A percentile compares a stretch with the other conserved stretches of the same genome.
phyloP scores from a whole-genome alignment of 2,888 invertebrate species.

The Ommatoiulus sabulosus region DNA sequence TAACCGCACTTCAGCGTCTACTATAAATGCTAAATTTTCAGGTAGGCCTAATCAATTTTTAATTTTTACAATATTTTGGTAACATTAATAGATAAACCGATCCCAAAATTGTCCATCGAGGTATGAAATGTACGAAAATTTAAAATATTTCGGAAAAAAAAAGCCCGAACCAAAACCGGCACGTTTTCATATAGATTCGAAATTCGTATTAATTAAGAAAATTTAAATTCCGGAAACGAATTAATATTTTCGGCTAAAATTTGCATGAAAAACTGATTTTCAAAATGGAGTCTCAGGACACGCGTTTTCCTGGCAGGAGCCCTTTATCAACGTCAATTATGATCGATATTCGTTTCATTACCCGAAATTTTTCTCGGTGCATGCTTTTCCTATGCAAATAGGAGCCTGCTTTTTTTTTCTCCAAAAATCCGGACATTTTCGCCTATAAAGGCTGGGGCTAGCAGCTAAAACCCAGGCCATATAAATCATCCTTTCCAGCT shows the following conservation, averaged over 20 bases:
- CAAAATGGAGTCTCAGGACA: constrained; percentile 10
- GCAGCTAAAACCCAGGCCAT: background rate
- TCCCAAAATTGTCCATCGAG: too few species aligned
- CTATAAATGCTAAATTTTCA: too few species aligned
- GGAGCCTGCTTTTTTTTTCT: background rate
- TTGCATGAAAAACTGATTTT: constrained; percentile 35
- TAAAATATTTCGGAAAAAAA: background rate
- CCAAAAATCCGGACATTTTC: constrained; percentile 38
- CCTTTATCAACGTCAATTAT: constrained; percentile 39
- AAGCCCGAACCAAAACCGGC: background rate
- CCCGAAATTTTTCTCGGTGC: background rate
- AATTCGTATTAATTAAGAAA: background rate
- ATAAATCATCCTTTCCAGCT: constrained; percentile 9
- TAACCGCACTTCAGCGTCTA: too few species aligned
- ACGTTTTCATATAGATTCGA: background rate
- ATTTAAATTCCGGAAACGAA: background rate
- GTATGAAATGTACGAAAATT: too few species aligned
- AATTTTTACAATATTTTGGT: too few species aligned
- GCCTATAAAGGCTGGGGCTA: background rate
- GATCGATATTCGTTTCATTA: constrained; percentile 43
- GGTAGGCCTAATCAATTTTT: too few species aligned
- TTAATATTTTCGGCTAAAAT: background rate
- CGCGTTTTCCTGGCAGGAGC: constrained; percentile 28
- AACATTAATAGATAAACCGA: too few species aligned
- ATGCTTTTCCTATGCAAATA: constrained; percentile 10